Base-by-base conservation (phyloP, 2,797 vertebrate species). In the Microctenopoma steveboyesi region DNA sequence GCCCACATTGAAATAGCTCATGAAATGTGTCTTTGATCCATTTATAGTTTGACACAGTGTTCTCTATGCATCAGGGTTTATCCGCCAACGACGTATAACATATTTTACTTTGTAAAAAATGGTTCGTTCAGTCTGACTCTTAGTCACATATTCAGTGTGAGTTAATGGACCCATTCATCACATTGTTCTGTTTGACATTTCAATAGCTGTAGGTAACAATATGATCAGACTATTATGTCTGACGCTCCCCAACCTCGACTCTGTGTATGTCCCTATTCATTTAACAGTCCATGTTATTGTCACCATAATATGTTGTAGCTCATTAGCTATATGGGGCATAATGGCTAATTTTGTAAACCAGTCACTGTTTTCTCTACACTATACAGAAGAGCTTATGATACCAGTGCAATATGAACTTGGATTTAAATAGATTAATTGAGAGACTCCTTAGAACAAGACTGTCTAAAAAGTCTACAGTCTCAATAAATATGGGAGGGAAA, bases 91-190 rank as follows among this genome's bases (percentile, higher is more conserved):
- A 45, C 58, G n/a, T 62, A 11, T 69, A 14, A 67, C 18, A n/a
- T 10, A 30, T 50, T 65, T 82, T 43, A 61, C 22, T 68, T 48
- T 49, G 13, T 27, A 48, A n/a, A 47, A 6, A 15, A 22, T 22
- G 22, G 22, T 22, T 22, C 2, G 22, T 72, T 64, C 39, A 62
- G 14, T 33, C 52, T 66, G 12, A 74, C 37, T 69, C 48, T 64
- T 43, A 79, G 53, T 82, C 76, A 74, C 28, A 28, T 22, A 30
- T 45, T 69, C 28, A 54, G 6, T 55, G 52, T 70, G 56, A 78
- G 37, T 42, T 52, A 64, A 82, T 72, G 15, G 37, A 68, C 11
- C 35, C 45, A 58, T 79, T 69, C 43, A 53, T 66, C 6, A 6
- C 37, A 37, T 16, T 56, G 13, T 52, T 71, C 13, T 46, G 50